phyloP scores from a whole-genome alignment of 2,113 vertebrate species.

The Percina caprodes region DNA sequence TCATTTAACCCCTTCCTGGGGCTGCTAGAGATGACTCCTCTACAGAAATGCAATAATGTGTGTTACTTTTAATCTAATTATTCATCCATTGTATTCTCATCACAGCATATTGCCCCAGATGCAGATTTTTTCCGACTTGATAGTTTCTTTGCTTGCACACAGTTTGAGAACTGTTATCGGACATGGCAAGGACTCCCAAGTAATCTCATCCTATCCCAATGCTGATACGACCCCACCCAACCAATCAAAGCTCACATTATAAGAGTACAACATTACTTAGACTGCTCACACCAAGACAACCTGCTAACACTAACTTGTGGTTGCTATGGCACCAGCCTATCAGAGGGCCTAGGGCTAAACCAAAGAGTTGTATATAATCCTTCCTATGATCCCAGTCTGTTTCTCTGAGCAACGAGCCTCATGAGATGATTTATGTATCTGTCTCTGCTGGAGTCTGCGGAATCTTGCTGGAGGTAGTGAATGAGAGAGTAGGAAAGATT shows the following conservation, averaged over 20 bases:
- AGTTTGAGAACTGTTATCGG: slow-evolving; percentile 32
- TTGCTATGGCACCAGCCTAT: slow-evolving; percentile 62
- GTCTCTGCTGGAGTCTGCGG: slow-evolving; percentile 53
- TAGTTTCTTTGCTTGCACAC: slow-evolving; percentile 7
- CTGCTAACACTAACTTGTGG: slow-evolving; percentile 43
- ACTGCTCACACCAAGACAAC: slow-evolving; percentile 17
- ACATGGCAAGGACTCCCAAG: slow-evolving; percentile 20
- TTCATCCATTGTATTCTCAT: slow-evolving; percentile 27
- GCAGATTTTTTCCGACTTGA: neutral
- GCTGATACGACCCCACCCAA: slow-evolving; percentile 15
- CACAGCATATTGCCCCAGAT: slow-evolving; percentile 5
- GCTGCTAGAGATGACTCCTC: neutral
- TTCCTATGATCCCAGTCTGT: slow-evolving; percentile 63
- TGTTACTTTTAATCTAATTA: slow-evolving; percentile 26
- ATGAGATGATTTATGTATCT: slow-evolving; percentile 73
- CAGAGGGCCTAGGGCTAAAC: slow-evolving; percentile 49
- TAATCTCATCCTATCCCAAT: slow-evolving; percentile 19
- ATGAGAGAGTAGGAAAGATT: slow-evolving; percentile 22
- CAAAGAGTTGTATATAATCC: slow-evolving; percentile 67
- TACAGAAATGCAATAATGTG: slow-evolving; percentile 6
- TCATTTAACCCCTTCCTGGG: neutral
- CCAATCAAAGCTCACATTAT: slow-evolving; percentile 32
- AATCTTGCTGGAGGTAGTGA: slow-evolving; percentile 63
- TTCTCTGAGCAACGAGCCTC: slow-evolving; percentile 68
- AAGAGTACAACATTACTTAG: slow-evolving; percentile 7